Base-by-base conservation (phyloP, 2,888 invertebrate genomes). In the Coleophora deauratella region DNA sequence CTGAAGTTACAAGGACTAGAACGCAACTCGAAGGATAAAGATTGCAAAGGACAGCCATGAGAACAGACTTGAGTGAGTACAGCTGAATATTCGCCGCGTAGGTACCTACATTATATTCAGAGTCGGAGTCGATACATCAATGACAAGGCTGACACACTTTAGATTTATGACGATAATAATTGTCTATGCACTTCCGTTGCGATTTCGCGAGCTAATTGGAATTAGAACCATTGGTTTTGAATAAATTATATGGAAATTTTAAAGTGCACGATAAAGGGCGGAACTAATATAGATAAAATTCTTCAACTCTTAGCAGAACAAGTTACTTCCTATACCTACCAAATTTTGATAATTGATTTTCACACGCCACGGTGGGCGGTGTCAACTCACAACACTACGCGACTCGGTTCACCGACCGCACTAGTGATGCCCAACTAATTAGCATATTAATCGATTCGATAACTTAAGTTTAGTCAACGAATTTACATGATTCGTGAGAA, bases 341-440 rank as follows among this genome's bases (percentile, higher is more conserved):
- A 57, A 66, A 58, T 58, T 54, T 54, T 58, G 52, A 58, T 54
- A 35, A 36, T 93, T 91, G 75, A 88, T 95, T 62, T 95, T 96
- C 62, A 96, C 96, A 72, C 95, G 95, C 82, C 93, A 93, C 82
- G n/a, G n/a, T n/a, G n/a, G n/a, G 3, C 21, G 21, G 92, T 96
- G 86, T 93, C 94, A 31, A 21, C 3, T 21, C 21, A 76, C 81
- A 72, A 64, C 70, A 70, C 62, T 66, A 70, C 59, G 69, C 73
- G 72, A 70, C 61, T 59, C 62, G 62, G 82, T 76, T 82, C 82
- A 76, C 55, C 80, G 82, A 80, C 82, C 84, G 74, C 21, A 49
- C 75, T 78, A 79, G 82, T 77, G 85, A 80, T 82, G 82, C 67
- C 72, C 73, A 69, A 66, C 60, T 70, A 64, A 85, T 85, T 82